phyloP scores from a whole-genome alignment of 2,888 invertebrate genomes.

The Drosophila emarginata region DNA sequence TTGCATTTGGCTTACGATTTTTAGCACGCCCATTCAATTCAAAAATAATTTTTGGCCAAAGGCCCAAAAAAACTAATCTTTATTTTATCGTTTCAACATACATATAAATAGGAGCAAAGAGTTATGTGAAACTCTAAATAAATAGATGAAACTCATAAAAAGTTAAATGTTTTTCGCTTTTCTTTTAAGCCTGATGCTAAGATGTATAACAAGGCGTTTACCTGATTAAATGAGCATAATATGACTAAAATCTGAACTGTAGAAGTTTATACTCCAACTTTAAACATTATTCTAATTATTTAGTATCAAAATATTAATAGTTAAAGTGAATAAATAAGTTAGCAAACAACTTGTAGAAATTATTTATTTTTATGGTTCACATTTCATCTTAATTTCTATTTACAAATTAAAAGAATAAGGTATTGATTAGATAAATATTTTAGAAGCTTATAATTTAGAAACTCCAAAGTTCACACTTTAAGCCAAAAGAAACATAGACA shows the following conservation, averaged over 20 bases:
- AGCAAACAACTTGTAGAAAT: too few relatives aligned
- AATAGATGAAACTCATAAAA: constrained; percentile 45
- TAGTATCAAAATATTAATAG: too few relatives aligned
- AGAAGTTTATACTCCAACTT: too few relatives aligned
- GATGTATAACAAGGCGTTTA: background rate
- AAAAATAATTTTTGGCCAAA: constrained; percentile 18
- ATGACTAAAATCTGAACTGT: background rate
- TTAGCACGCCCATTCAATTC: constrained; percentile 37
- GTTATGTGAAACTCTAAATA: constrained; percentile 35
- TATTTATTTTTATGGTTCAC: too few relatives aligned
- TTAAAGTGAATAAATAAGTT: too few relatives aligned
- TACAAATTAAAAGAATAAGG: background rate
- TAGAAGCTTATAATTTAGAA: background rate
- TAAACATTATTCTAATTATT: too few relatives aligned
- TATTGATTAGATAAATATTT: background rate
- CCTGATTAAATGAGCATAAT: constrained; percentile 9
- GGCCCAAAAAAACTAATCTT: constrained; percentile 37
- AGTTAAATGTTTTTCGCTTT: constrained; percentile 24
- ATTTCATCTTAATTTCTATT: background rate
- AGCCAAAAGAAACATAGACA: background rate
- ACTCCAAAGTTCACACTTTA: background rate
- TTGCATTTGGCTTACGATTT: constrained; percentile 40
- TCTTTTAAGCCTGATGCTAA: background rate
- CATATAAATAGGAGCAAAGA: constrained; percentile 26
- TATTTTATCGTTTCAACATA: constrained; percentile 34